Evolutionary conservation across 2,797 vertebrate species (phyloP).

Genomic region (Gambelia wislizenii): DNA sequence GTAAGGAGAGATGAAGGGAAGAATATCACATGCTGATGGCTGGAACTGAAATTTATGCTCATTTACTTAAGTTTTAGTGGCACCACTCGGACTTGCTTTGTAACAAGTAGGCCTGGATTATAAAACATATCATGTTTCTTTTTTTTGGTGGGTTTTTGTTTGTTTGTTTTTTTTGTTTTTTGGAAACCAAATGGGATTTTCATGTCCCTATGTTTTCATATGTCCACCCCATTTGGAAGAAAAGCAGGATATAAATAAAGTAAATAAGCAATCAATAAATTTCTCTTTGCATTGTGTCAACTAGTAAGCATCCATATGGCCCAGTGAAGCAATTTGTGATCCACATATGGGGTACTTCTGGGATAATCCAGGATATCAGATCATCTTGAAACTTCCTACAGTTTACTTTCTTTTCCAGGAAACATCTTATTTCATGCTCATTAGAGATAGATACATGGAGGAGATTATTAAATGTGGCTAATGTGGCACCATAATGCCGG

Average conservation of each 20-base stretch:
- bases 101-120: neutral
- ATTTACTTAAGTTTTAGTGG: neutral
- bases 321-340: neutral
- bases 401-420: neutral
- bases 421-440: neutral
- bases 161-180: too few species aligned
- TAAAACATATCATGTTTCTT: neutral
- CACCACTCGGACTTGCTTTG: neutral
- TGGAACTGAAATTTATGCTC: neutral
- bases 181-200: neutral
- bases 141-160: too few species aligned
- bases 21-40: neutral
- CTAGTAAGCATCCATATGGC: neutral
- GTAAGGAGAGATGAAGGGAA: constrained; percentile 1
- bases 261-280: neutral
- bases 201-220: neutral
- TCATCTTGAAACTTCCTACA: neutral
- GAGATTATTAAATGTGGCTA: too few species aligned
- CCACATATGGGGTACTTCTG: neutral
- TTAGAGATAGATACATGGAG: too few species aligned
- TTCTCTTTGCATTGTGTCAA: neutral
- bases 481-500: too few species aligned
- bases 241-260: too few species aligned
- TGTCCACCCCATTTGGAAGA: neutral
- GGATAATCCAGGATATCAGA: neutral